Evolutionary conservation across 53 echinoderm and acorn worm species (phyloP).

Genomic region (Patiria pectinifera): DNA sequence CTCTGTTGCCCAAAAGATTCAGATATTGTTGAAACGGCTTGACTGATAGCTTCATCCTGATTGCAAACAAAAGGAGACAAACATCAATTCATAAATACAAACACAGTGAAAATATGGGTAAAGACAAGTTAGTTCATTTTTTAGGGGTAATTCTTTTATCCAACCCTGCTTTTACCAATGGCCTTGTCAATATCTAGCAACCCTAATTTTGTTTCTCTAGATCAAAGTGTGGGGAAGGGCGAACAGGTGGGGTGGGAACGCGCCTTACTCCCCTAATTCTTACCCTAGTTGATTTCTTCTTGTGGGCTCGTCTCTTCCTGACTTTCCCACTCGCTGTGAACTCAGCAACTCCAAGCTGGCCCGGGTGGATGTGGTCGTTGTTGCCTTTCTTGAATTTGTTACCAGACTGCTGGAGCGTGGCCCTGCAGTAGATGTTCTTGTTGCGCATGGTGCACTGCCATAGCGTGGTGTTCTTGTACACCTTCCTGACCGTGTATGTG

Average conservation of each 20-base stretch:
- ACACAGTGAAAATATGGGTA: too few relatives aligned
- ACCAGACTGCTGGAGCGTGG: slow-evolving; percentile 28
- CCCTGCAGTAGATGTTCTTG: slow-evolving; percentile 32
- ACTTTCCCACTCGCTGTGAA: background rate
- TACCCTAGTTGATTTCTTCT: background rate
- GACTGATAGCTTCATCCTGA: too few relatives aligned
- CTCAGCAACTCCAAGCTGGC: background rate
- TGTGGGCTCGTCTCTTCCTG: background rate
- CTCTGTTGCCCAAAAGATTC: too few relatives aligned
- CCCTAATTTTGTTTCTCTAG: background rate
- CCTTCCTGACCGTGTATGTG: slow-evolving; percentile 30
- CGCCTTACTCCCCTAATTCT: background rate
- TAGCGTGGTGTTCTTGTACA: background rate
- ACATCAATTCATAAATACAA: too few relatives aligned
- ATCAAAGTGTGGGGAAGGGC: too few relatives aligned
- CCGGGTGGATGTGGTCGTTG: slow-evolving; percentile 15
- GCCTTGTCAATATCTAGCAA: too few relatives aligned
- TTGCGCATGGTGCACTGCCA: slow-evolving; percentile 47
- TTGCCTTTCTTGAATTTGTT: slow-evolving; percentile 16
- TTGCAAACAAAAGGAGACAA: too few relatives aligned
- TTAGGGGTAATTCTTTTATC: too few relatives aligned
- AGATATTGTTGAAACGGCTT: too few relatives aligned
- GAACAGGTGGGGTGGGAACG: background rate
- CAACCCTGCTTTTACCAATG: too few relatives aligned
- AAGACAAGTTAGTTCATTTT: too few relatives aligned